phyloP scores from a whole-genome alignment of 35 echinoderm and acorn worm genomes.

The Heliocidaris erythrogramma region DNA sequence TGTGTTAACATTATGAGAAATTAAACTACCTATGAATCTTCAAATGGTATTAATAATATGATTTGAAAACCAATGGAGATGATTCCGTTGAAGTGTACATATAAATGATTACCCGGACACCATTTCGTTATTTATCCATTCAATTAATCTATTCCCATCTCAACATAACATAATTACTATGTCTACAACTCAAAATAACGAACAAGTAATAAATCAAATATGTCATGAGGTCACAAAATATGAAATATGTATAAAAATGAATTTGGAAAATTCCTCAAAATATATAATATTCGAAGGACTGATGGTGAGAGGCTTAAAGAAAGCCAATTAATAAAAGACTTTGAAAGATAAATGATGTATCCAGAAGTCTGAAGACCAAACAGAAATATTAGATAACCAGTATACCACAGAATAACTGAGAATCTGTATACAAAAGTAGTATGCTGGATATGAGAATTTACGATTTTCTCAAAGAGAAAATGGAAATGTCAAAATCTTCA shows the following conservation, averaged over 20 bases:
- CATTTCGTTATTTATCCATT: background rate
- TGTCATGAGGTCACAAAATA: background rate
- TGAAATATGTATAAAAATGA: background rate
- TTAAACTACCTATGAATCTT: background rate
- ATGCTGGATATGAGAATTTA: background rate
- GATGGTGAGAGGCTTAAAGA: too few relatives aligned
- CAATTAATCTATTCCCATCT: background rate
- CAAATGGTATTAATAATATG: background rate
- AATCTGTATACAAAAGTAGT: background rate
- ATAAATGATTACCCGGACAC: background rate
- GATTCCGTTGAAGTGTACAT: background rate
- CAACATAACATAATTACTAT: background rate
- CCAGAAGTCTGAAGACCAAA: background rate
- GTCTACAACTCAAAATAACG: background rate
- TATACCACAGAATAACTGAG: background rate
- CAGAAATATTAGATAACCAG: background rate
- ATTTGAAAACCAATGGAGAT: background rate
- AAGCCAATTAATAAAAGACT: too few relatives aligned
- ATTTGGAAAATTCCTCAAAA: background rate
- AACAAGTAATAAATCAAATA: background rate
- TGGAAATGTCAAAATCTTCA: background rate
- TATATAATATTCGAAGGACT: background rate
- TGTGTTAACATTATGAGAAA: background rate
- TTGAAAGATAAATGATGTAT: constrained; percentile 8
- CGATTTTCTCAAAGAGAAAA: background rate